Evolutionary conservation across 64 coral and sea anemone species (phyloP).

Genomic region (Actinia equina): DNA sequence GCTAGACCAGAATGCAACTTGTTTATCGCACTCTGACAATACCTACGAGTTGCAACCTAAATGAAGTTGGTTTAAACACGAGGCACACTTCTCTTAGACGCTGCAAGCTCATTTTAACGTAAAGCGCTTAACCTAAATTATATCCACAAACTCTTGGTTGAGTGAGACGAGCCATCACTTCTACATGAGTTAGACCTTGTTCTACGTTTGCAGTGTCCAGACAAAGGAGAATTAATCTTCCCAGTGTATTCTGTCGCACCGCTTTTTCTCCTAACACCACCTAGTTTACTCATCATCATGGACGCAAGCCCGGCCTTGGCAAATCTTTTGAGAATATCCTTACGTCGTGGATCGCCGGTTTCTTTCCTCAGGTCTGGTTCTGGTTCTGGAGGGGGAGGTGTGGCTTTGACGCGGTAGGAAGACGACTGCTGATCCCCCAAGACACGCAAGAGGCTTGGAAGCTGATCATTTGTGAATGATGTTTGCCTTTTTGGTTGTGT

Average conservation of each 20-base stretch:
- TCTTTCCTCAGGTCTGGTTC: background rate
- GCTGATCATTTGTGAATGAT: background rate
- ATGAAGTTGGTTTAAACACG: too few relatives aligned
- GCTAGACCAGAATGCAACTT: too few relatives aligned
- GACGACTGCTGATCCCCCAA: background rate
- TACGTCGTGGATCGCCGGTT: background rate
- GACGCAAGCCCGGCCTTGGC: slow-evolving; percentile 3
- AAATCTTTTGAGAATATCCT: background rate
- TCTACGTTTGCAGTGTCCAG: background rate
- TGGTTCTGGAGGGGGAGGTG: background rate
- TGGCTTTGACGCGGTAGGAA: slow-evolving; percentile 5
- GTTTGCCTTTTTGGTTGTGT: background rate
- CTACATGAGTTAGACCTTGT: background rate
- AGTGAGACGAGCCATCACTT: background rate
- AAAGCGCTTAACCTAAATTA: background rate
- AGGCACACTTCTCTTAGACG: too few relatives aligned
- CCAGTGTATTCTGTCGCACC: background rate
- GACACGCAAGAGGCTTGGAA: background rate
- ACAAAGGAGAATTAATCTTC: background rate
- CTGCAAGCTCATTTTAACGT: background rate
- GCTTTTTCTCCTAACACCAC: background rate
- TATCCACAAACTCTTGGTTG: background rate
- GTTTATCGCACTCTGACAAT: too few relatives aligned
- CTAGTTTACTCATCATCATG: background rate
- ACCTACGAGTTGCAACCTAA: too few relatives aligned